Percentiles rank a stretch among this genome's conserved stretches.
phyloP scores from a whole-genome alignment of 2,888 invertebrate species.

The Trimorus sp. region DNA sequence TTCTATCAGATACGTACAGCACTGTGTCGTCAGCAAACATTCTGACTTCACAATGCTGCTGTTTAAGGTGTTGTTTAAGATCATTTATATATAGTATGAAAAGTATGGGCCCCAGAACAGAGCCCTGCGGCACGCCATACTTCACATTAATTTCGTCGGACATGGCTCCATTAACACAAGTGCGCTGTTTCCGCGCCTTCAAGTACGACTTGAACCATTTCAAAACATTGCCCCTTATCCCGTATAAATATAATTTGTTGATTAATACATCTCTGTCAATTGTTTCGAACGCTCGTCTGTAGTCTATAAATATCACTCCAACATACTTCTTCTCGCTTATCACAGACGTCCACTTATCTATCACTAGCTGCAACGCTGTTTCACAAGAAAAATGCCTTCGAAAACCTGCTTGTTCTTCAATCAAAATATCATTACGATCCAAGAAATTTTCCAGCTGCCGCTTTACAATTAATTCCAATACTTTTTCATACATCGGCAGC shows the following conservation, averaged over 20 bases:
- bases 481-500: constrained; percentile 18
- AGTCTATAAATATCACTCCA: background rate
- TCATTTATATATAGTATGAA: constrained; percentile 25
- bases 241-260: constrained; percentile 2
- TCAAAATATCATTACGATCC: constrained; percentile 1
- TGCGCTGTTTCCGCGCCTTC: background rate
- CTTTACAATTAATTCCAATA: constrained; percentile 21
- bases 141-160: constrained; percentile 16
- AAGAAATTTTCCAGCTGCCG: constrained; percentile 10
- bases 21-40: constrained; percentile 27
- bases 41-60: constrained; percentile 7
- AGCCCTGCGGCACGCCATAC: constrained; percentile 25
- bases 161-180: constrained; percentile 18
- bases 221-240: background rate
- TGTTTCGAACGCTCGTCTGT: background rate
- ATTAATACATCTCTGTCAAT: background rate
- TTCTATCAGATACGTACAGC: constrained; percentile 8
- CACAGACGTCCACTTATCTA: constrained; percentile 13
- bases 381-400: constrained; percentile 13
- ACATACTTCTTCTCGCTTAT: constrained; percentile 14
- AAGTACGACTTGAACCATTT: constrained; percentile 7
- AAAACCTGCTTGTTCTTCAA: constrained; percentile 17
- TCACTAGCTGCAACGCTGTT: constrained; percentile 22
- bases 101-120: constrained; percentile 26
- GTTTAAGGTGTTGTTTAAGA: constrained; percentile 10